Evolutionary conservation across 2,888 invertebrate genomes (phyloP).

Genomic region (Endomychus coccineus): DNA sequence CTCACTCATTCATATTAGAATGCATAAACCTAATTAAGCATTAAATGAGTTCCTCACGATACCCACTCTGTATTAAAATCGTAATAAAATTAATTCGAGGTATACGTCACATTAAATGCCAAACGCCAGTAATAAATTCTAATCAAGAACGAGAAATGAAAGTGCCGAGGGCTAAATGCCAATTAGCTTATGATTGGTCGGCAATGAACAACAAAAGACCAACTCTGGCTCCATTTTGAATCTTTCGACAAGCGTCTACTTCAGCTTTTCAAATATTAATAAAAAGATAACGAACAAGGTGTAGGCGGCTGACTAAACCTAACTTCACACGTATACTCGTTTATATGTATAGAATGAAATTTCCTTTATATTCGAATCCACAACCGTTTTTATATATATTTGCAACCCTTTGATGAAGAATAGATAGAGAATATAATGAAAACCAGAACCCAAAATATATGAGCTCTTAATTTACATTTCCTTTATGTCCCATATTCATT

Average conservation of each 20-base stretch:
- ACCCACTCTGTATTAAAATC: conserved; percentile 28
- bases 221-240: not conserved
- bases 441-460: no score
- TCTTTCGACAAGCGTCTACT: not conserved
- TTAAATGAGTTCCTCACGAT: conserved; percentile 26
- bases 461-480: no score
- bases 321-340: no score
- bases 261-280: no score
- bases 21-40: conserved; percentile 20
- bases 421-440: no score
- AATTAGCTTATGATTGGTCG: conserved; percentile 34
- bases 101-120: conserved; percentile 31
- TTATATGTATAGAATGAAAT: no score
- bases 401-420: no score
- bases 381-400: no score
- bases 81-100: conserved; percentile 36
- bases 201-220: not conserved
- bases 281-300: no score
- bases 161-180: conserved; percentile 30
- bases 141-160: conserved; percentile 31
- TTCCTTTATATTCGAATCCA: no score
- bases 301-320: no score
- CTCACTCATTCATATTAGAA: conserved; percentile 9
- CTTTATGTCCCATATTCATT: no score
- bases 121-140: conserved; percentile 32